phyloP scores from a whole-genome alignment of 2,797 vertebrate genomes.

The Chrysocyon brachyurus region DNA sequence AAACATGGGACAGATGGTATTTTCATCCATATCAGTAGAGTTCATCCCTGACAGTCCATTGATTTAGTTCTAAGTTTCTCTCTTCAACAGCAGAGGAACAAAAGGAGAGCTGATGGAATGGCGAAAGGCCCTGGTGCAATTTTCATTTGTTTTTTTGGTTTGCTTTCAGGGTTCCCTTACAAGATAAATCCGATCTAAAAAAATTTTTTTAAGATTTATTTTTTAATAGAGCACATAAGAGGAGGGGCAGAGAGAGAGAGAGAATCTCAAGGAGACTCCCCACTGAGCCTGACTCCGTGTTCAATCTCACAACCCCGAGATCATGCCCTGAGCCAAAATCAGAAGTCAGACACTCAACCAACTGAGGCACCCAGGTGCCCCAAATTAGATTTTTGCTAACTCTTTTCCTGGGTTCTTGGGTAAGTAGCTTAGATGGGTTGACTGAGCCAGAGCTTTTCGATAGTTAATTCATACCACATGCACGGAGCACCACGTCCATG shows the following conservation, averaged over 20 bases:
- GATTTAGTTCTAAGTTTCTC: background rate
- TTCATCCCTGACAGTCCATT: background rate
- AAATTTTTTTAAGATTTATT: background rate
- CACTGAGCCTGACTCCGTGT: background rate
- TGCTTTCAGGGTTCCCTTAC: background rate
- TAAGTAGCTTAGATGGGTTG: background rate
- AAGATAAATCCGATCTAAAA: background rate
- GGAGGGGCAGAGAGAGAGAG: background rate
- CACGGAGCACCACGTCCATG: background rate
- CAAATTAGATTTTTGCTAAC: background rate
- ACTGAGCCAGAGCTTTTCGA: background rate
- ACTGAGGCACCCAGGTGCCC: background rate
- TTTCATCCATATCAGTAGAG: background rate
- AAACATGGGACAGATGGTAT: background rate
- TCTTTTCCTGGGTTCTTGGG: background rate
- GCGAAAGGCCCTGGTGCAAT: no score
- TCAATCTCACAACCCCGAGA: background rate
- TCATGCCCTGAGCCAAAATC: background rate
- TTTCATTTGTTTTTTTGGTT: background rate
- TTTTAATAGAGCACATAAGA: background rate
- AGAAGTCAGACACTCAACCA: background rate
- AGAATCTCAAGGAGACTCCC: background rate
- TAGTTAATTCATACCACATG: background rate
- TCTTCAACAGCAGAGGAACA: background rate
- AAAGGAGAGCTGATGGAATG: background rate